phyloP scores from a whole-genome alignment of 2,113 vertebrate genomes.

The Vidua chalybeata region DNA sequence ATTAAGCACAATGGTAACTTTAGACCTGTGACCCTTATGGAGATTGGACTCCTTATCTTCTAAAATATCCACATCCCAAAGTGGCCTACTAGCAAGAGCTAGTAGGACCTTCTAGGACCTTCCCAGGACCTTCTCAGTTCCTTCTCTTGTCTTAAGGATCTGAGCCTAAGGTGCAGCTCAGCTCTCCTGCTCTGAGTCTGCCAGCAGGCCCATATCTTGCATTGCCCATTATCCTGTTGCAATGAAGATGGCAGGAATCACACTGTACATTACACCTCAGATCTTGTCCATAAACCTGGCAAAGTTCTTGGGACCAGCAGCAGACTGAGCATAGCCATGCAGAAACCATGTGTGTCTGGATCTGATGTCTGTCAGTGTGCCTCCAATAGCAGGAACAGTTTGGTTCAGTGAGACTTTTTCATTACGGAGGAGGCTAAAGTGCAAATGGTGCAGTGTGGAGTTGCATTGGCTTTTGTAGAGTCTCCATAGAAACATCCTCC shows the following conservation, averaged over 20 bases:
- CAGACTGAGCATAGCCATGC: neutral
- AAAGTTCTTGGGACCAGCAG: neutral
- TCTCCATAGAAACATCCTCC: neutral
- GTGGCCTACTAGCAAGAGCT: neutral
- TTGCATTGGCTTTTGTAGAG: neutral
- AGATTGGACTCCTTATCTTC: neutral
- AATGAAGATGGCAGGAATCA: accelerated
- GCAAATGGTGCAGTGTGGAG: neutral
- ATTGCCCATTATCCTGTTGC: neutral
- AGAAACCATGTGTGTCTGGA: neutral
- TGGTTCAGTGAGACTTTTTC: neutral
- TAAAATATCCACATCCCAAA: neutral
- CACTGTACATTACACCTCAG: neutral
- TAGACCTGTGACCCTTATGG: neutral
- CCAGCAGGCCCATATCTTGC: neutral
- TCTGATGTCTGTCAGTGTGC: neutral
- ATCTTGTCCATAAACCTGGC: neutral
- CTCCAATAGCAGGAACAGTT: neutral
- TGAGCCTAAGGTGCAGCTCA: neutral
- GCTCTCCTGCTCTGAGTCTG: neutral
- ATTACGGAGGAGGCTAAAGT: neutral
- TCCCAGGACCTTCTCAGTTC: neutral
- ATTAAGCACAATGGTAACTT: slow-evolving; percentile 15
- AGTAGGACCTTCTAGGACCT: too few species aligned
- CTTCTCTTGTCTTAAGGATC: neutral